These are phyloP conservation scores for Tortrix viridana DNA, from an alignment of 2,888 invertebrate genomes.

Conservation along the genomic window DNA sequence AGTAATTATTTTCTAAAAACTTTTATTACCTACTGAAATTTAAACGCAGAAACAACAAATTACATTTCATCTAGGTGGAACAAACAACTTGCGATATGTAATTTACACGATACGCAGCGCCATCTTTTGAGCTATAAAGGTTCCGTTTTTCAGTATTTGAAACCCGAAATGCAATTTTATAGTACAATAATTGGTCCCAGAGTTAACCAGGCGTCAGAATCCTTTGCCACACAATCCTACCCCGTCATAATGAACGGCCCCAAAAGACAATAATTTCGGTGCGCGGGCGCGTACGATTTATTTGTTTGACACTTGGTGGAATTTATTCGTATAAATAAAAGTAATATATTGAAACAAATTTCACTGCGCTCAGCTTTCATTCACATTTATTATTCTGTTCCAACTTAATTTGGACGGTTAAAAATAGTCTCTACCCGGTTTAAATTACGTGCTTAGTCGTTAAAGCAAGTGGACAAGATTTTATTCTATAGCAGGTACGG, in stretches of 20 bases:
- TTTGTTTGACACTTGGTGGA: conserved; percentile 67
- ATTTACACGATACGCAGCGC: too few species aligned
- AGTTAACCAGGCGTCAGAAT: conserved; percentile 33
- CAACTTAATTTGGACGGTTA: conserved; percentile 16
- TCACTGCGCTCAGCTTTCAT: conserved; percentile 33
- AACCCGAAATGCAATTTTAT: too few species aligned
- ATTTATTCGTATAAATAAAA: conserved; percentile 61
- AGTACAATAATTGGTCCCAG: too few species aligned
- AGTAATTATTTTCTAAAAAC: too few species aligned
- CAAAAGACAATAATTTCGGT: conserved; percentile 55
- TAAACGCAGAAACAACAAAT: too few species aligned
- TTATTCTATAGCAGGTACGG: neutral
- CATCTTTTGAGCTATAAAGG: too few species aligned
- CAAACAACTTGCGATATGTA: too few species aligned
- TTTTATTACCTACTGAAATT: too few species aligned
- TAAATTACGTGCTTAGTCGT: conserved; percentile 3
- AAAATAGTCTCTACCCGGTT: conserved; percentile 22
- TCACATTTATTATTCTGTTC: conserved; percentile 34
- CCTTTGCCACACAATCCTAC: conserved; percentile 47
- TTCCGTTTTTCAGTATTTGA: too few species aligned
- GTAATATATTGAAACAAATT: conserved; percentile 40
- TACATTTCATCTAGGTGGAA: too few species aligned
- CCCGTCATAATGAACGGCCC: conserved; percentile 55
- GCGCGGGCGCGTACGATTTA: conserved; percentile 61
- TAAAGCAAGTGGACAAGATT: conserved; percentile 9